Conservation (phyloP, 2,797 vertebrate genomes). For the Taenioides sp. region DNA sequence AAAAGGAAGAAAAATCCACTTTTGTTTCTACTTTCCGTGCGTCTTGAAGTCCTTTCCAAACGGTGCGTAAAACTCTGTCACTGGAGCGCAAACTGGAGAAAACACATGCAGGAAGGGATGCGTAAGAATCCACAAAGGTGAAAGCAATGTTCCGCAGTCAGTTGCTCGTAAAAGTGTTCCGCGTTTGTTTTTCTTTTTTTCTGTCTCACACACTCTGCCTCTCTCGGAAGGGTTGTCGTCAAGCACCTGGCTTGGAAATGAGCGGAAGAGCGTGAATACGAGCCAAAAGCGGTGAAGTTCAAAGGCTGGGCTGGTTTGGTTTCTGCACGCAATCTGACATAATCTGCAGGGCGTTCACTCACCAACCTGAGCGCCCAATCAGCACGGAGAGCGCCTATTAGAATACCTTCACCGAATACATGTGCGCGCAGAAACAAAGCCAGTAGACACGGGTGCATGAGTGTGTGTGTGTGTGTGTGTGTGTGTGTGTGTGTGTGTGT, state of each 20-base stretch:
- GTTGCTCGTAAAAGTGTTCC: conserved; percentile 64
- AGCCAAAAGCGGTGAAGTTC: conserved; percentile 93
- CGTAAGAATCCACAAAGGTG: conserved; percentile 78
- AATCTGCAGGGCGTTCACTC: conserved; percentile 92
- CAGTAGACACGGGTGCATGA: not conserved
- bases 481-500: conserved; percentile 13
- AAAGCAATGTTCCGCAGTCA: conserved; percentile 73
- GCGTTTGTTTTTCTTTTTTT: conserved; percentile 36
- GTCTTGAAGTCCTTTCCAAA: conserved; percentile 56
- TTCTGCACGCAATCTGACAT: conserved; percentile 91
- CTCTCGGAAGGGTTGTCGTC: conserved; percentile 80
- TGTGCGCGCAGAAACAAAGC: conserved; percentile 81
- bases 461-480: not conserved
- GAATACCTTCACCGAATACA: conserved; percentile 80
- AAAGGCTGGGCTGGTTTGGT: conserved; percentile 92
- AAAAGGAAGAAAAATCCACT: conserved; percentile 68
- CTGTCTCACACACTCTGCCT: conserved; percentile 38
- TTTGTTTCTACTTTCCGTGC: conserved; percentile 51
- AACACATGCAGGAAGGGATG: conserved; percentile 56
- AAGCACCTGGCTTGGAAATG: conserved; percentile 90
- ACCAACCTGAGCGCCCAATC: conserved; percentile 89
- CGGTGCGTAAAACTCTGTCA: conserved; percentile 38
- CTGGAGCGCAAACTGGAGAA: conserved; percentile 35
- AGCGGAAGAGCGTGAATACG: conserved; percentile 83
- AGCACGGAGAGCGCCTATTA: conserved; percentile 77